phyloP scores from a whole-genome alignment of 2,888 invertebrate genomes.

The Ennomos fuscantarius region DNA sequence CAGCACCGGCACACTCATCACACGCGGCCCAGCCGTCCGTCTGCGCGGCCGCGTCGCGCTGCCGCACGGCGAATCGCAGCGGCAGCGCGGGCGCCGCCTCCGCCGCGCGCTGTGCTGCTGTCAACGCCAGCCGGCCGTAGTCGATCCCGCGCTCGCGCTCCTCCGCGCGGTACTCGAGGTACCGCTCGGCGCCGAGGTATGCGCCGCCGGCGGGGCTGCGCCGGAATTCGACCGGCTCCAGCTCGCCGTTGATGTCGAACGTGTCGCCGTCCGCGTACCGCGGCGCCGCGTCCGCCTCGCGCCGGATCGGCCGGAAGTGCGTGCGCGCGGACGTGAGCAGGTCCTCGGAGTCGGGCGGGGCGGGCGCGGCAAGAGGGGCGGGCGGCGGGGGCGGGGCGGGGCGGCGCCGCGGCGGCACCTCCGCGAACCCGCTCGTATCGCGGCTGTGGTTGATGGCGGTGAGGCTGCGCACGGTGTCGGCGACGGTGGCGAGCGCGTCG shows the following conservation, averaged over 20 bases:
- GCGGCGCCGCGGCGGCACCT: slow-evolving; percentile 84
- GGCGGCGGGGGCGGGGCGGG: slow-evolving; percentile 63
- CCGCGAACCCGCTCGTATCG: slow-evolving; percentile 86
- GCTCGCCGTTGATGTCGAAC: slow-evolving; percentile 87
- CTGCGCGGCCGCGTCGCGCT: slow-evolving; percentile 67
- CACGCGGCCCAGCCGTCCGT: slow-evolving; percentile 64
- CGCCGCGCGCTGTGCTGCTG: slow-evolving; percentile 67
- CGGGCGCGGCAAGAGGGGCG: slow-evolving; percentile 81
- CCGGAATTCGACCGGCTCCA: slow-evolving; percentile 87
- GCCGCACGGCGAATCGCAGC: slow-evolving; percentile 87
- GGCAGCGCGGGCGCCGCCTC: slow-evolving; percentile 78
- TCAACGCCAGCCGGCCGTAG: slow-evolving; percentile 68
- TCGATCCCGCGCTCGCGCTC: slow-evolving; percentile 61
- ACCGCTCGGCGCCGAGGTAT: slow-evolving; percentile 83
- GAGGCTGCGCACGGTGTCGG: slow-evolving; percentile 78
- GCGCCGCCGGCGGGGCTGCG: slow-evolving; percentile 88
- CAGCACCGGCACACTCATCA: slow-evolving; percentile 68
- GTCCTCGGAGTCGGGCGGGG: slow-evolving; percentile 84
- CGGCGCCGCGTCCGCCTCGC: slow-evolving; percentile 68
- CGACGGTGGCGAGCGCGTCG: slow-evolving; percentile 69
- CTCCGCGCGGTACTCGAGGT: slow-evolving; percentile 79
- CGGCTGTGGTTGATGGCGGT: slow-evolving; percentile 86
- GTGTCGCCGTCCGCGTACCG: slow-evolving; percentile 89
- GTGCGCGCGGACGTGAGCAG: slow-evolving; percentile 91
- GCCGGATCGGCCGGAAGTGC: slow-evolving; percentile 93